These are phyloP conservation scores for Entomyzon cyanotis DNA, from an alignment of 2,113 vertebrate species.

Conservation along the genomic window DNA sequence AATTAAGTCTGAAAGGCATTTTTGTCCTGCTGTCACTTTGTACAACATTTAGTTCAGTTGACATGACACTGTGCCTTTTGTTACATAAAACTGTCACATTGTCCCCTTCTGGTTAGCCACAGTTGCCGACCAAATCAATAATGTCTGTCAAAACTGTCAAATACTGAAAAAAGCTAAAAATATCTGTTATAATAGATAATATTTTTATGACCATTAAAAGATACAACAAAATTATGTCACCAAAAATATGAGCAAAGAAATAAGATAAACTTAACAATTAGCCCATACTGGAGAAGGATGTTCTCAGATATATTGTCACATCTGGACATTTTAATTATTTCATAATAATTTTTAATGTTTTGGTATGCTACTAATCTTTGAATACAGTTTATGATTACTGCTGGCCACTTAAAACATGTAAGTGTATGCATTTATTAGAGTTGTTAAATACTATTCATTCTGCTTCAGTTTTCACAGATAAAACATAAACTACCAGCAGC, in stretches of 20 bases:
- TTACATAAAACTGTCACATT: constrained; percentile 85
- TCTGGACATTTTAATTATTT: background rate
- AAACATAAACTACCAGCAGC: background rate
- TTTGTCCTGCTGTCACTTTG: constrained; percentile 85
- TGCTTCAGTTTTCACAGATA: background rate
- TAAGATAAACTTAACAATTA: background rate
- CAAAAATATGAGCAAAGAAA: background rate
- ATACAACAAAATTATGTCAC: constrained; percentile 17
- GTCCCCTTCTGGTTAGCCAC: constrained; percentile 81
- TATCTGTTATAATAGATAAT: constrained; percentile 50
- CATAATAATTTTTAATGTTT: background rate
- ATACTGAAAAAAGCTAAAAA: constrained; percentile 72
- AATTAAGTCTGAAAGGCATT: constrained; percentile 85
- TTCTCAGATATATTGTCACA: background rate
- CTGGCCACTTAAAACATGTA: background rate
- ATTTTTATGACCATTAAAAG: constrained; percentile 62
- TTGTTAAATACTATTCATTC: background rate
- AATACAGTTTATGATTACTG: background rate
- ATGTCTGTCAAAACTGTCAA: constrained; percentile 80
- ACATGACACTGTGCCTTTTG: constrained; percentile 84
- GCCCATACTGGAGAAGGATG: background rate
- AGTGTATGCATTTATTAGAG: background rate
- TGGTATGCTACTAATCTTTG: background rate
- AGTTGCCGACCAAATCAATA: constrained; percentile 82
- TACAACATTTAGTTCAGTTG: constrained; percentile 82